A percentile compares a stretch with the other conserved stretches of the same genome.
Conservation (phyloP, 2,797 vertebrate species). For the Mastacembelus armatus region DNA sequence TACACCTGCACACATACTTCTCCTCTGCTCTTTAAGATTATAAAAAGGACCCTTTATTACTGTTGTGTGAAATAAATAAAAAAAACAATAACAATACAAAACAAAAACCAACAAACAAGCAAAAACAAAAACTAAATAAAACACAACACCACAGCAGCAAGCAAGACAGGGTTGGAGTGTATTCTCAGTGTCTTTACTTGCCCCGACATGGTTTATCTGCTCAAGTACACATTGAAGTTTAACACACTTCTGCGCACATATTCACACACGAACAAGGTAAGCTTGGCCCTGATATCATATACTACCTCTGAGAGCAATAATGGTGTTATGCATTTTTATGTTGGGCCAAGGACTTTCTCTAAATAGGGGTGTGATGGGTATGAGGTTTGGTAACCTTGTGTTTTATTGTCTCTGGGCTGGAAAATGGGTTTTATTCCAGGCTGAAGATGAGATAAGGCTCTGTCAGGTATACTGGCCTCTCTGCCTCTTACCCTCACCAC, state of each 20-base stretch:
- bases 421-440: slow-evolving; percentile 85
- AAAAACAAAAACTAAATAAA: background rate
- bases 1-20: background rate
- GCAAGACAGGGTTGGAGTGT: background rate
- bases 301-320: slow-evolving; percentile 44
- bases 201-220: slow-evolving; percentile 31
- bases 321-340: slow-evolving; percentile 81
- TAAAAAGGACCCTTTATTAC: slow-evolving; percentile 18
- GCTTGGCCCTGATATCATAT: slow-evolving; percentile 50
- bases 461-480: slow-evolving; percentile 78
- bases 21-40: slow-evolving; percentile 39
- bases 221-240: slow-evolving; percentile 28
- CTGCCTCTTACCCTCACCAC: slow-evolving; percentile 72
- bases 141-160: slow-evolving; percentile 6
- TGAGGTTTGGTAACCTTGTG: slow-evolving; percentile 80
- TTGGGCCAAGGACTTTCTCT: slow-evolving; percentile 71
- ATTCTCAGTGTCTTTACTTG: background rate
- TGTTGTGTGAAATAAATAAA: background rate
- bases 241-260: slow-evolving; percentile 35
- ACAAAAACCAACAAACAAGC: too few species aligned
- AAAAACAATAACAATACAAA: too few species aligned
- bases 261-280: slow-evolving; percentile 16
- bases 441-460: slow-evolving; percentile 84
- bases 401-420: slow-evolving; percentile 82
- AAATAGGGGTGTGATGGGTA: slow-evolving; percentile 81